phyloP scores from a whole-genome alignment of 2,113 vertebrate genomes.

The Hippocampus comes region DNA sequence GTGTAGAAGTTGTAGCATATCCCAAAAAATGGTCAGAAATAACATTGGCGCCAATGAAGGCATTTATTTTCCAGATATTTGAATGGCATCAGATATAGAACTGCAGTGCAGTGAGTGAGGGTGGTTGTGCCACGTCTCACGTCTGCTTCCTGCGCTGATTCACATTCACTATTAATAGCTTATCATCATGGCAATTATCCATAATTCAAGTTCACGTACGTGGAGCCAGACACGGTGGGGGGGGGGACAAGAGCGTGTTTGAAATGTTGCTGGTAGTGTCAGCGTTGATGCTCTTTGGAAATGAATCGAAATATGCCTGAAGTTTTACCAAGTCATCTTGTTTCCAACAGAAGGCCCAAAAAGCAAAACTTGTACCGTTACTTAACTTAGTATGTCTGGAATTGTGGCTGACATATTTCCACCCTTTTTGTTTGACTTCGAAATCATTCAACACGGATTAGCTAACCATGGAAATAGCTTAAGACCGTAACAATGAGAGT shows the following conservation, averaged over 20 bases:
- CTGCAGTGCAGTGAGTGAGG: not conserved
- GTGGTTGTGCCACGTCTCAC: slow-evolving; percentile 46
- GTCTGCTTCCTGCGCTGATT: slow-evolving; percentile 29
- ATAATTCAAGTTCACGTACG: slow-evolving; percentile 20
- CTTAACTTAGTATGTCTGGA: not conserved
- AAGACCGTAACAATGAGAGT: no score
- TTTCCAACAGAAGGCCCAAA: not conserved
- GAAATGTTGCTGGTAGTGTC: not conserved
- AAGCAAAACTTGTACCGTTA: not conserved
- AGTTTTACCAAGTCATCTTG: not conserved
- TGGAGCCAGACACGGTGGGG: not conserved
- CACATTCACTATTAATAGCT: slow-evolving; percentile 46
- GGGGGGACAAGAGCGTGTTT: not conserved
- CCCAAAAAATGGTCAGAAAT: not conserved
- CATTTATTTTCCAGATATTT: not conserved
- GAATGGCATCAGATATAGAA: not conserved
- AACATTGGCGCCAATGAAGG: not conserved
- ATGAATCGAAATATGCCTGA: not conserved
- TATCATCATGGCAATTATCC: slow-evolving; percentile 37
- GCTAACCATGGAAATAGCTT: no score
- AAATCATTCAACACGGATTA: no score
- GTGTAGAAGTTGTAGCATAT: not conserved
- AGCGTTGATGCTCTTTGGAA: not conserved
- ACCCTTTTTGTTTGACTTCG: not conserved
- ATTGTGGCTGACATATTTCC: not conserved